A percentile compares a stretch with the other conserved stretches of the same genome.
phyloP scores from a whole-genome alignment of 1,140 invertebrate species.

The Ooceraea biroi region DNA sequence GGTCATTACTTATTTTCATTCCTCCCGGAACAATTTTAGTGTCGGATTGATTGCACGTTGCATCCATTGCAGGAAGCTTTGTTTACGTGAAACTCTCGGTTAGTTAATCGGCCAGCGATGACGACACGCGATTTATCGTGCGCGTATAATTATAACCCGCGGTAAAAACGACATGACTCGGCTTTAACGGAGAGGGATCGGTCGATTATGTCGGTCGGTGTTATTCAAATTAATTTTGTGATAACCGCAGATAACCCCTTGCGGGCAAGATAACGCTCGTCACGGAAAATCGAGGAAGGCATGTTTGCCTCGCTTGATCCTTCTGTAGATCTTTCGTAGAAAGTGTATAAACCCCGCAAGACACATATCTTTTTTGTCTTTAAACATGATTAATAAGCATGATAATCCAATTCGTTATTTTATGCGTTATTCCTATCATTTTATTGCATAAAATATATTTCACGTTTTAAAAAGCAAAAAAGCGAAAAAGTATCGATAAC shows the following conservation, averaged over 20 bases:
- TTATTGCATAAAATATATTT: background rate
- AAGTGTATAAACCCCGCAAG: slow-evolving; percentile 7
- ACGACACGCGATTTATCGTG: slow-evolving; percentile 60
- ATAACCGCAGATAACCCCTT: slow-evolving; percentile 71
- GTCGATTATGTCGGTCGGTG: slow-evolving; percentile 64
- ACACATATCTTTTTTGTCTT: background rate
- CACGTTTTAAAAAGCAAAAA: background rate
- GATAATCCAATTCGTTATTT: background rate
- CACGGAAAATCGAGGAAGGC: slow-evolving; percentile 25
- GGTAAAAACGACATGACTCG: background rate
- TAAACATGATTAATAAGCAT: slow-evolving; percentile 1
- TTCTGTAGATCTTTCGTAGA: slow-evolving; percentile 22
- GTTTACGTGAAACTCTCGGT: slow-evolving; percentile 53
- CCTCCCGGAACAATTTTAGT: slow-evolving; percentile 36
- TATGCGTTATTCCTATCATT: background rate
- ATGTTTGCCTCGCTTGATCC: slow-evolving; percentile 26
- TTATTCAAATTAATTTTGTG: slow-evolving; percentile 79
- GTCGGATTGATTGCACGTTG: slow-evolving; percentile 38
- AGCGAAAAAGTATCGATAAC: no score
- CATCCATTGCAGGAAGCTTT: slow-evolving; percentile 57
- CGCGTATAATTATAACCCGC: slow-evolving; percentile 61
- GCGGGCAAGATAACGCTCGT: slow-evolving; percentile 19
- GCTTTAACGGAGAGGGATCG: slow-evolving; percentile 32
- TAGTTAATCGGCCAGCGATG: slow-evolving; percentile 51
- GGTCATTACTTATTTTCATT: slow-evolving; percentile 40